phyloP scores from a whole-genome alignment of 2,888 invertebrate species.

The Acronicta psi region DNA sequence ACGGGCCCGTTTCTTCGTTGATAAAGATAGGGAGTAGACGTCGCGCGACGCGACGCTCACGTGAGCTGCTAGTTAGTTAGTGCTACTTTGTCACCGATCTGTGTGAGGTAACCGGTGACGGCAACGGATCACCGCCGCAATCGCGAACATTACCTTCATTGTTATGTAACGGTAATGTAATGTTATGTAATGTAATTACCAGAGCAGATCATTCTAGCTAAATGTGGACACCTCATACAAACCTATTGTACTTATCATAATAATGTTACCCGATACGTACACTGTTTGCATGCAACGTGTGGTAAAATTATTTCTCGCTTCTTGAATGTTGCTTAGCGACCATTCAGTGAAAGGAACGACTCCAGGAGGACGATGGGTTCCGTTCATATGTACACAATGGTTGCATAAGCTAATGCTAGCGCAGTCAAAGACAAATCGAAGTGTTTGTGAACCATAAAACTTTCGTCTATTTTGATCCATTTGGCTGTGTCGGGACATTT shows the following conservation, averaged over 20 bases:
- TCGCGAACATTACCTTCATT: not conserved
- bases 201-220: not conserved
- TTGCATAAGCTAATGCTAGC: not conserved
- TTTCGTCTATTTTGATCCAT: not conserved
- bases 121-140: not conserved
- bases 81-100: not conserved
- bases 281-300: too few relatives aligned
- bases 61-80: not conserved
- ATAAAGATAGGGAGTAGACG: too few relatives aligned
- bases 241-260: too few relatives aligned
- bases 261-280: too few relatives aligned
- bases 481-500: conserved; percentile 12
- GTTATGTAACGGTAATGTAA: not conserved
- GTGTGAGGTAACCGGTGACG: not conserved
- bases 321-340: too few relatives aligned
- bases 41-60: not conserved
- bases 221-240: not conserved
- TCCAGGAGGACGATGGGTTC: too few relatives aligned
- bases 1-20: too few relatives aligned
- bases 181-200: too few relatives aligned
- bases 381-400: too few relatives aligned
- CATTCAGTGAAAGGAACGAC: too few relatives aligned
- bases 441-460: conserved; percentile 3
- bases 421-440: not conserved
- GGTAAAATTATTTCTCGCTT: too few relatives aligned